phyloP scores from a whole-genome alignment of 2,797 vertebrate species.

The Austrolebias charrua region DNA sequence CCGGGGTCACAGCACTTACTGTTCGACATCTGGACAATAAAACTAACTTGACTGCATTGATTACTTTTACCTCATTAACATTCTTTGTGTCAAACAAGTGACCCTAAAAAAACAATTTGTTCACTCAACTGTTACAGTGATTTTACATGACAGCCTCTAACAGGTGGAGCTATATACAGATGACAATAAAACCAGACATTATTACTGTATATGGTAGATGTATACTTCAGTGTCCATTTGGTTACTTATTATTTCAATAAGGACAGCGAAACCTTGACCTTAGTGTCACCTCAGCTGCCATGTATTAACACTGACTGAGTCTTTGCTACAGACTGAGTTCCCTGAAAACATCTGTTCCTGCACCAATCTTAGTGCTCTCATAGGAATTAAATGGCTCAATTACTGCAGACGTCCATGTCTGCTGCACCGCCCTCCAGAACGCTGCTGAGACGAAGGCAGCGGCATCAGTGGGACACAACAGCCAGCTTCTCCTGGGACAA shows the following conservation, averaged over 20 bases:
- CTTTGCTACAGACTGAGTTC: constrained; percentile 30
- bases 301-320: constrained; percentile 55
- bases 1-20: background rate
- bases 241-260: background rate
- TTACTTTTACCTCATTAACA: constrained; percentile 15
- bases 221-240: background rate
- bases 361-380: constrained; percentile 33
- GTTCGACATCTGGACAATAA: background rate
- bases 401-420: constrained; percentile 39
- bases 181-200: background rate
- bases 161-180: background rate
- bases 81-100: constrained; percentile 6
- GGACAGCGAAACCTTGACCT: constrained; percentile 34
- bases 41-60: background rate
- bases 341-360: constrained; percentile 60
- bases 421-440: constrained; percentile 44
- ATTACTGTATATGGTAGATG: background rate
- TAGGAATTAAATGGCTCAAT: constrained; percentile 47
- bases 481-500: constrained; percentile 2
- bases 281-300: constrained; percentile 35
- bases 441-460: constrained; percentile 21
- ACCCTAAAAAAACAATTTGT: constrained; percentile 10
- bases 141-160: background rate
- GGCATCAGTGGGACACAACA: constrained; percentile 1
- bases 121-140: constrained; percentile 5